phyloP scores from a whole-genome alignment of 2,113 vertebrate genomes.

The Hydropotes inermis region DNA sequence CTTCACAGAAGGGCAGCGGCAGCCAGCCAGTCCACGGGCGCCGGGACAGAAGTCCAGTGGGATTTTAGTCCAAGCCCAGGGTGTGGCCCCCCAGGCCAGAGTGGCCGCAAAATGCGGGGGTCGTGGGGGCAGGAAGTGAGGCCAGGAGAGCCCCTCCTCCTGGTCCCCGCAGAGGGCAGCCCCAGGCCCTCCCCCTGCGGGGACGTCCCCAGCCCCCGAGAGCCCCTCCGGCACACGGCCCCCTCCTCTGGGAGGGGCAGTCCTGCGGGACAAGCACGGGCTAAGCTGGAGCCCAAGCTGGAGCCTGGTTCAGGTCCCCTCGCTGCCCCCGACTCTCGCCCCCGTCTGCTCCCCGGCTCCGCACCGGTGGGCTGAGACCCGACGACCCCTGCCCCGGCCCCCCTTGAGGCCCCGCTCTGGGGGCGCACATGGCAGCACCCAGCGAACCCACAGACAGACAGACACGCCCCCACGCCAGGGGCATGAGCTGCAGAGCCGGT shows the following conservation, averaged over 20 bases:
- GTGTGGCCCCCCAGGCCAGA: neutral
- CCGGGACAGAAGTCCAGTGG: neutral
- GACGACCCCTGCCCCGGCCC: fast-evolving
- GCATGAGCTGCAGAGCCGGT: fast-evolving
- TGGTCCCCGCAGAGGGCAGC: fast-evolving
- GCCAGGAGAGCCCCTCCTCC: too few species aligned
- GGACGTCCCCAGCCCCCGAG: neutral
- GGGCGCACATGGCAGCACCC: fast-evolving
- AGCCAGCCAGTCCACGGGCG: fast-evolving
- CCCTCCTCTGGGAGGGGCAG: neutral
- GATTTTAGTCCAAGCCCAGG: neutral
- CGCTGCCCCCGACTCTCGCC: neutral
- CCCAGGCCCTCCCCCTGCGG: neutral
- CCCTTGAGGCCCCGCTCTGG: neutral
- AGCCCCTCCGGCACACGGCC: neutral
- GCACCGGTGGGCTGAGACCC: fast-evolving
- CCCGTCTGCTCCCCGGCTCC: neutral
- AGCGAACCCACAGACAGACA: fast-evolving
- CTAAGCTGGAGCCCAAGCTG: neutral
- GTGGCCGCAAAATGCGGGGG: fast-evolving
- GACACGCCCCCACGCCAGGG: neutral
- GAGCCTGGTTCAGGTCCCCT: neutral
- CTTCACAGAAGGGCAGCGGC: neutral
- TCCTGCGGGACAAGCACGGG: fast-evolving
- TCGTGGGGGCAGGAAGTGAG: neutral